A percentile compares a stretch with the other conserved stretches of the same genome.
Evolutionary conservation across 2,888 invertebrate species (phyloP).

Genomic region (Microdon myrmicae): DNA sequence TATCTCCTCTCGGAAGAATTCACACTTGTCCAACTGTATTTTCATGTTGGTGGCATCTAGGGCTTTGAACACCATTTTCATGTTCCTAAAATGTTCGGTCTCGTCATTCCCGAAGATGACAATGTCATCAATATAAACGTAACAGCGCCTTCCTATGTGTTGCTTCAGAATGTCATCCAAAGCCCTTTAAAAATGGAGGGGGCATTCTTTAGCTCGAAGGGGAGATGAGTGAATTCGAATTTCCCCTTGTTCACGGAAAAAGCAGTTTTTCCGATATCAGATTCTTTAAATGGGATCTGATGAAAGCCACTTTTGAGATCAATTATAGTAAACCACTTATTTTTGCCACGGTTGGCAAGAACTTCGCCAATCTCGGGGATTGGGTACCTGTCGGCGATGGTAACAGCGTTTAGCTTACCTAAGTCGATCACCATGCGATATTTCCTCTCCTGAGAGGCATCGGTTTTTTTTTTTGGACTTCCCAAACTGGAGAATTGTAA

Average conservation of each 20-base stretch:
- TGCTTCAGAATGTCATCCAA: conserved; percentile 32
- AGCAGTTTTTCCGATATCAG: conserved; percentile 17
- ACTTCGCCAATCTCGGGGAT: conserved; percentile 30
- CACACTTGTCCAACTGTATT: conserved; percentile 29
- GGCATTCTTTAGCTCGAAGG: conserved; percentile 19
- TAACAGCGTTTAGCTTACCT: conserved; percentile 22
- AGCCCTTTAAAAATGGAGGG: conserved; percentile 23
- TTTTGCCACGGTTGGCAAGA: conserved; percentile 15
- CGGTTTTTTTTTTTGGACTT: conserved; percentile 15
- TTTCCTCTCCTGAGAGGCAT: conserved; percentile 1
- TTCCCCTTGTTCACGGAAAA: conserved; percentile 35
- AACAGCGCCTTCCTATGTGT: conserved; percentile 29
- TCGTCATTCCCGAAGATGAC: conserved; percentile 39
- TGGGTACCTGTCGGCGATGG: conserved; percentile 26
- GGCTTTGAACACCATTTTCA: conserved; percentile 25
- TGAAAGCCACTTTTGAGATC: conserved; percentile 30
- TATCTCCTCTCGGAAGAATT: conserved; percentile 28
- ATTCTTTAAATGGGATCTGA: conserved; percentile 23
- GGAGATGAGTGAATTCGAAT: conserved; percentile 23
- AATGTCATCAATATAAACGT: conserved; percentile 45
- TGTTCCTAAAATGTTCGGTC: conserved; percentile 17
- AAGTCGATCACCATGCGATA: conserved; percentile 27
- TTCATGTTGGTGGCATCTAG: conserved; percentile 36
- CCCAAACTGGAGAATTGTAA: conserved; percentile 18
- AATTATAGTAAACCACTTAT: conserved; percentile 11